Base-by-base conservation (phyloP, 2,113 vertebrate genomes). In the Abramis brama region DNA sequence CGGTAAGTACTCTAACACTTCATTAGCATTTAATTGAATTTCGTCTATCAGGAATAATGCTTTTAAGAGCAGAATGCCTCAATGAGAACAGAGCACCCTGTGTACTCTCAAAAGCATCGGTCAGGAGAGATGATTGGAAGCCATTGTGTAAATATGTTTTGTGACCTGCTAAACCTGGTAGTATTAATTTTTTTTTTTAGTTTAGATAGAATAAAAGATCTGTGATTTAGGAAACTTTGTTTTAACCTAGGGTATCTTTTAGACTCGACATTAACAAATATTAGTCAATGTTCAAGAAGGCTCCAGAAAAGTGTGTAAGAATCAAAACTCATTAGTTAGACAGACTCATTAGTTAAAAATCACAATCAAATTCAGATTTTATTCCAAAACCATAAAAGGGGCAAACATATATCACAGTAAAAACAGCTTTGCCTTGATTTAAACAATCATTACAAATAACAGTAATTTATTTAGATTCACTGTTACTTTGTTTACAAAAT, bases 21-120 rank as follows among this genome's bases (percentile, higher is more conserved):
- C 92, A 94, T 95, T 94, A 95, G 86, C 89, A 91, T 91, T 93
- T 94, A 93, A 94, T 95, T 94, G 90, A 93, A 92, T 93, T 89
- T 89, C 89, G 79, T 85, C 93, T 93, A 91, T 92, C 84, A 93
- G 93, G 93, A 93, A 93, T 94, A 91, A 83, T 78, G 64, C 10
- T 39, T 86, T 83, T 80, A 86, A 91, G 84, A 86, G 85, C 85
- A 87, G 77, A 30, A 52, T 57, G 62, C 86, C 13, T 74, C 59
- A 52, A 21, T 55, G 23, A 80, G 39, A 66, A 33, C 43, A 62
- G 77, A 59, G 27, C 12, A 71, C 66, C 10, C 30, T 57, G 33
- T 57, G 52, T 71, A 80, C 68, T 79, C 60, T 25, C 85, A 15
- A 12, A 39, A 77, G 79, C 59, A 23, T 50, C 70, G 57, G 21